Conservation (phyloP, 2,113 vertebrate species). For the Brachyhypopomus gauderio region DNA sequence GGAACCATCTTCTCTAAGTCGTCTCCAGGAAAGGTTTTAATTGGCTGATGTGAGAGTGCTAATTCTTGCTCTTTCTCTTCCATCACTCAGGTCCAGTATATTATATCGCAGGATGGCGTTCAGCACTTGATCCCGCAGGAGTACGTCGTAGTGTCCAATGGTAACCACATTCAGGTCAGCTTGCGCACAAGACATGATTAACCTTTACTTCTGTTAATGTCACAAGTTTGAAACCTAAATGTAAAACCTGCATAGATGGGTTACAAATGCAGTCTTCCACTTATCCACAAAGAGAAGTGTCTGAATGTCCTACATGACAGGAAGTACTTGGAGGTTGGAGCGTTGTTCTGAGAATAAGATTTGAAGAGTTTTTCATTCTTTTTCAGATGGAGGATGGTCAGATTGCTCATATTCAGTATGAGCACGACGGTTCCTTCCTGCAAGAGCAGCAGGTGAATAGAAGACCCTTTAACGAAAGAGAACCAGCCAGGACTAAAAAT, state of each 20-base stretch:
- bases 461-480: not conserved
- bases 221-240: not conserved
- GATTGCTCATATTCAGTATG: constrained; percentile 93
- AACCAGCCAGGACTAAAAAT: not conserved
- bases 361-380: not conserved
- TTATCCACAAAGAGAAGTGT: not conserved
- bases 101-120: constrained; percentile 92
- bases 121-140: constrained; percentile 93
- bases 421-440: constrained; percentile 84
- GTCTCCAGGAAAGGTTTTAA: not conserved
- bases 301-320: not conserved
- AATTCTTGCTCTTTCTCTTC: not conserved
- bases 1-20: not conserved
- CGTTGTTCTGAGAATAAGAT: not conserved
- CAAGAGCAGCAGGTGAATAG: constrained; percentile 86
- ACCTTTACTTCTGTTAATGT: no score
- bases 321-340: not conserved
- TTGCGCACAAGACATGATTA: not conserved
- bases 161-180: constrained; percentile 93
- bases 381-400: constrained; percentile 90
- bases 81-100: constrained; percentile 88
- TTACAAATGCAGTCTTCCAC: not conserved
- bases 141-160: constrained; percentile 91
- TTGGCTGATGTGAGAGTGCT: not conserved
- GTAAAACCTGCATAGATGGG: not conserved